Percentiles rank a stretch among this genome's conserved stretches.
Conservation (phyloP, 1,140 invertebrate genomes). For the Acromyrmex echinatior region DNA sequence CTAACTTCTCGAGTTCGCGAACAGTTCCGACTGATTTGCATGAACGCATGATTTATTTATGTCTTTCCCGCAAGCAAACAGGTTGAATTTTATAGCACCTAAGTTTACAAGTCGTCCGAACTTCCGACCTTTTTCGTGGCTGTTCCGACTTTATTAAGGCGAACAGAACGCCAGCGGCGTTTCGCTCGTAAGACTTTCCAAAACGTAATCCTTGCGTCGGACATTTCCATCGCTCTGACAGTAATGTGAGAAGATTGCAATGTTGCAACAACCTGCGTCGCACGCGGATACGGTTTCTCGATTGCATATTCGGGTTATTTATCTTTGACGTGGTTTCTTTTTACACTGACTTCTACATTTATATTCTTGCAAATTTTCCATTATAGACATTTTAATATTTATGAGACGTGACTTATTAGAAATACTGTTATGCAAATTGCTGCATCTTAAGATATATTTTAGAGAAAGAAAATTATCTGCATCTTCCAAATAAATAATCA, state of each 20-base stretch:
- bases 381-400: slow-evolving; percentile 16
- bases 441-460: not conserved
- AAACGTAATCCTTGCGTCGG: slow-evolving; percentile 21
- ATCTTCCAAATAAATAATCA: slow-evolving; percentile 38
- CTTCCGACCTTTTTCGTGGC: slow-evolving; percentile 57
- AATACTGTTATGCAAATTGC: not conserved
- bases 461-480: not conserved
- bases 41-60: slow-evolving; percentile 79
- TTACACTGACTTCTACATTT: not conserved
- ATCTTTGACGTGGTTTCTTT: not conserved
- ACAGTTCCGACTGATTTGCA: slow-evolving; percentile 71
- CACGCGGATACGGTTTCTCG: not conserved
- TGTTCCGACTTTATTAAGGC: slow-evolving; percentile 45
- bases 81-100: slow-evolving; percentile 77
- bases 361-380: not conserved
- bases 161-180: not conserved
- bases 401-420: not conserved
- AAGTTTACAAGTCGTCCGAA: slow-evolving; percentile 72
- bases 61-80: slow-evolving; percentile 69
- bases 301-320: not conserved
- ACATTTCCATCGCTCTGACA: not conserved
- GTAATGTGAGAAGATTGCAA: slow-evolving; percentile 8
- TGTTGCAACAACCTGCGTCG: not conserved
- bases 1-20: slow-evolving; percentile 28
- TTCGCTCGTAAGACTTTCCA: slow-evolving; percentile 26